Conservation (phyloP, 2,797 vertebrate species). For the Brachyrhaphis roseni region DNA sequence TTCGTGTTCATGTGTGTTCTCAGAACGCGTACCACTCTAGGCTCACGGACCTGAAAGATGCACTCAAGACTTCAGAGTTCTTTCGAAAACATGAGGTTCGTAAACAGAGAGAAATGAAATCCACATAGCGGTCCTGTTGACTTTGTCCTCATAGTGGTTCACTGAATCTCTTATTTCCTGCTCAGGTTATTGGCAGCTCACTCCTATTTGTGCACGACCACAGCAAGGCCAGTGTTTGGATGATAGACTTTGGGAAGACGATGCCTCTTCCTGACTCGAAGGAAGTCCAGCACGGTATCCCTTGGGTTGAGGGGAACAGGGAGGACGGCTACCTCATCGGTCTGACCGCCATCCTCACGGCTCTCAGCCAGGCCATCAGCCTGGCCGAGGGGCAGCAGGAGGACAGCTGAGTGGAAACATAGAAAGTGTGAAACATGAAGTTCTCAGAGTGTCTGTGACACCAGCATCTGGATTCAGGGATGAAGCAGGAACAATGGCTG, state of each 20-base stretch:
- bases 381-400: constrained; percentile 50
- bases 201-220: constrained; percentile 91
- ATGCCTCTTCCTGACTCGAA: constrained; percentile 69
- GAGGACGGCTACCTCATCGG: constrained; percentile 91
- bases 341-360: constrained; percentile 80
- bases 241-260: constrained; percentile 95
- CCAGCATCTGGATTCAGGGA: neutral
- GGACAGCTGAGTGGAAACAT: constrained; percentile 21
- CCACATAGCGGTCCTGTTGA: neutral
- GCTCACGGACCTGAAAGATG: constrained; percentile 71
- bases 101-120: constrained; percentile 4
- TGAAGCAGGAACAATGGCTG: constrained; percentile 1
- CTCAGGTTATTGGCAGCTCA: constrained; percentile 90
- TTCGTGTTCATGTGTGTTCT: neutral
- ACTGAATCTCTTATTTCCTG: constrained; percentile 7
- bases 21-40: constrained; percentile 80
- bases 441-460: constrained; percentile 7
- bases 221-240: constrained; percentile 88
- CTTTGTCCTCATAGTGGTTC: neutral
- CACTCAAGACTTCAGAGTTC: constrained; percentile 74
- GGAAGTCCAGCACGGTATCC: constrained; percentile 80
- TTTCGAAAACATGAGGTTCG: constrained; percentile 82
- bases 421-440: constrained; percentile 32
- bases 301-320: constrained; percentile 85
- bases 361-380: constrained; percentile 76